phyloP scores from a whole-genome alignment of 2,888 invertebrate genomes.

The Erebia ligea region DNA sequence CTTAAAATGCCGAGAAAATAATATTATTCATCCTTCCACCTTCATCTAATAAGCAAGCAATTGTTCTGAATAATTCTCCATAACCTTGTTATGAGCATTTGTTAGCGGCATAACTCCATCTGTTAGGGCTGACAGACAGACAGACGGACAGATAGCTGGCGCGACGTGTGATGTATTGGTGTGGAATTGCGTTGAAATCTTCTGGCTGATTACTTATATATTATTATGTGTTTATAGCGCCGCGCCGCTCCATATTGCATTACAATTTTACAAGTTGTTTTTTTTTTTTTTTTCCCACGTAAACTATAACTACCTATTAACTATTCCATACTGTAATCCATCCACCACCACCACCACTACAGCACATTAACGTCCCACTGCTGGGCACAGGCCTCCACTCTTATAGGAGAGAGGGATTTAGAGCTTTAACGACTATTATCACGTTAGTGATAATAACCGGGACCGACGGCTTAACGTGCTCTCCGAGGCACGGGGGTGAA shows the following conservation, averaged over 20 bases:
- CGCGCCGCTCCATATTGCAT: not conserved
- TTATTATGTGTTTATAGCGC: not conserved
- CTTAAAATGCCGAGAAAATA: not conserved
- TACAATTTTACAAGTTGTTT: not conserved
- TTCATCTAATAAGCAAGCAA: conserved; percentile 10
- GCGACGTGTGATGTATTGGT: conserved; percentile 14
- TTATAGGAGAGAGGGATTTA: too few relatives aligned
- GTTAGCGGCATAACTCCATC: not conserved
- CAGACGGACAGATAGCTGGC: conserved; percentile 3
- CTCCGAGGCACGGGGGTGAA: too few relatives aligned
- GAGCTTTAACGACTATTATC: too few relatives aligned
- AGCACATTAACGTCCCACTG: too few relatives aligned
- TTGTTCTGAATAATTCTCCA: conserved; percentile 13
- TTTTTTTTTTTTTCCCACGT: too few relatives aligned
- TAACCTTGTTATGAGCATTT: not conserved
- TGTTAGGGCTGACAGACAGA: conserved; percentile 9
- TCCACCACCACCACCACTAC: too few relatives aligned
- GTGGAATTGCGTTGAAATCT: conserved; percentile 12
- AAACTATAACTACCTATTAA: too few relatives aligned
- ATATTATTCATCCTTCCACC: not conserved
- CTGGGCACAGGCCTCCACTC: too few relatives aligned
- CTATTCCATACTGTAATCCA: too few relatives aligned
- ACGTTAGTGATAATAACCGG: too few relatives aligned
- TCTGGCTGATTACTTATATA: not conserved
- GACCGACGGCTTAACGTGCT: too few relatives aligned